A percentile compares a stretch with the other conserved stretches of the same genome.
phyloP scores from a whole-genome alignment of 2,888 invertebrate species.

The Vesta saturnalis region DNA sequence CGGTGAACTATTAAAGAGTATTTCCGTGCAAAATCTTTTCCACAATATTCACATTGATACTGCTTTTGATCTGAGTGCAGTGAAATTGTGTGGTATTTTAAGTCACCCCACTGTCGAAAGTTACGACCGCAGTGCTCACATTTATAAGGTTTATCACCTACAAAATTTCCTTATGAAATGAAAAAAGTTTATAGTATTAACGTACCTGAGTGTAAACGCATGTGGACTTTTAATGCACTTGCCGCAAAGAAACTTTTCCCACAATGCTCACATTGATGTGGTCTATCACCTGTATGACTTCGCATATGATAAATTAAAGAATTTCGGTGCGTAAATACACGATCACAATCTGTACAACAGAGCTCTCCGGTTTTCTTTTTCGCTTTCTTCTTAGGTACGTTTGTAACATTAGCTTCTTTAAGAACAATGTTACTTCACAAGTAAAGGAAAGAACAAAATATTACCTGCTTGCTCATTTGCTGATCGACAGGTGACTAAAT shows the following conservation, averaged over 20 bases:
- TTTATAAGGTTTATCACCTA: constrained; percentile 83
- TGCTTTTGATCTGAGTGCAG: constrained; percentile 83
- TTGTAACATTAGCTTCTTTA: constrained; percentile 13
- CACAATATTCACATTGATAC: constrained; percentile 89
- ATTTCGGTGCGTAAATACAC: constrained; percentile 83
- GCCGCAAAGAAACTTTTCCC: constrained; percentile 86
- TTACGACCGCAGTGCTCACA: constrained; percentile 81
- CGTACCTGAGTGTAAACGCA: constrained; percentile 74
- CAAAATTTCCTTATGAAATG: not conserved
- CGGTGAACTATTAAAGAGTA: constrained; percentile 88
- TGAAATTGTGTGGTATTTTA: constrained; percentile 86
- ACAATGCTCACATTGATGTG: constrained; percentile 82
- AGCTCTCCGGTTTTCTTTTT: constrained; percentile 61
- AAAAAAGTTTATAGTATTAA: not conserved
- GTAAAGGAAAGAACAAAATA: not conserved
- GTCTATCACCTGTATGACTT: constrained; percentile 80
- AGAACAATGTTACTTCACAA: not conserved
- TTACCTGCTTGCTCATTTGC: constrained; percentile 53
- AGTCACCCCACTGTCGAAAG: constrained; percentile 89
- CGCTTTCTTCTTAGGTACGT: constrained; percentile 51
- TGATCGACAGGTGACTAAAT: constrained; percentile 58
- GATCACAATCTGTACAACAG: constrained; percentile 74
- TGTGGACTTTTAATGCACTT: constrained; percentile 85
- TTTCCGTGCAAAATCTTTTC: constrained; percentile 87
- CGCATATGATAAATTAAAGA: constrained; percentile 85